A percentile compares a stretch with the other conserved stretches of the same genome.
phyloP scores from a whole-genome alignment of 2,113 vertebrate genomes.

The Sebastes schlegelii region DNA sequence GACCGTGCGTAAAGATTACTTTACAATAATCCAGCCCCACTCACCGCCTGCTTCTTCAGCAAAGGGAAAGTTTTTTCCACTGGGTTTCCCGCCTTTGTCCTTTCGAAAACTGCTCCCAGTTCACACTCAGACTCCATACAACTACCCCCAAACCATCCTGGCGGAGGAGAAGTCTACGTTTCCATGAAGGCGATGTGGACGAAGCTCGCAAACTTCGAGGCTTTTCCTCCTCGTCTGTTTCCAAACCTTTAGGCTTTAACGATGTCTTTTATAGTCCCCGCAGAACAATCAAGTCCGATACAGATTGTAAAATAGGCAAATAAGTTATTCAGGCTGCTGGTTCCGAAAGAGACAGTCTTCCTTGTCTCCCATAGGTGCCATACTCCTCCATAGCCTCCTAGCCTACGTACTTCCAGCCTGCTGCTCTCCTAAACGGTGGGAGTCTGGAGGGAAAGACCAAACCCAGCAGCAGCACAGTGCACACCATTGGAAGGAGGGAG shows the following conservation, averaged over 20 bases:
- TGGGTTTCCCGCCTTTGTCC: slow-evolving; percentile 41
- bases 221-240: background rate
- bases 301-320: background rate
- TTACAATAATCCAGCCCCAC: slow-evolving; percentile 8
- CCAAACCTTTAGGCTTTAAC: background rate
- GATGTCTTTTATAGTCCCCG: background rate
- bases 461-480: slow-evolving; percentile 42
- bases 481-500: slow-evolving; percentile 53
- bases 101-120: slow-evolving; percentile 31
- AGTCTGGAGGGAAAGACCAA: slow-evolving; percentile 40
- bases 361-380: slow-evolving; percentile 8
- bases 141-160: slow-evolving; percentile 62
- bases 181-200: slow-evolving; percentile 29
- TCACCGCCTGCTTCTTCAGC: slow-evolving; percentile 31
- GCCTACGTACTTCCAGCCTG: slow-evolving; percentile 17
- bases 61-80: slow-evolving; percentile 65
- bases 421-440: slow-evolving; percentile 8
- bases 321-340: background rate
- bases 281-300: background rate
- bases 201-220: slow-evolving; percentile 52
- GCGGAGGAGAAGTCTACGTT: slow-evolving; percentile 47
- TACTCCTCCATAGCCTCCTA: background rate
- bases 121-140: slow-evolving; percentile 50
- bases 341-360: slow-evolving; percentile 19
- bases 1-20: slow-evolving; percentile 49